These are phyloP conservation scores for Pherbina coryleti DNA, from an alignment of 2,888 invertebrate species.

Conservation along the genomic window DNA sequence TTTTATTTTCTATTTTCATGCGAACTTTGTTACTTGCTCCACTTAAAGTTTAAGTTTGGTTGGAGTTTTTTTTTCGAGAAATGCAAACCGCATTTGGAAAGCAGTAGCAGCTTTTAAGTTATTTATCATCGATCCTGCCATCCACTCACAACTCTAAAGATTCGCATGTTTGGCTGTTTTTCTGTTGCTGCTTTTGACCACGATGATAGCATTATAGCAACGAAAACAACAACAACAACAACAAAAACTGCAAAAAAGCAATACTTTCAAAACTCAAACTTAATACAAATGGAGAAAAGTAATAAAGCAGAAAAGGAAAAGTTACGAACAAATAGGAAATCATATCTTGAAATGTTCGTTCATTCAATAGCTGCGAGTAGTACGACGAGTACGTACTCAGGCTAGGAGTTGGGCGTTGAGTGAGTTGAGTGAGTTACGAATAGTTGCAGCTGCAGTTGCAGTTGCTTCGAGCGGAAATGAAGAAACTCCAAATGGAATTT, in stretches of 20 bases:
- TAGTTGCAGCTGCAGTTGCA: background rate
- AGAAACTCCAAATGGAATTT: background rate
- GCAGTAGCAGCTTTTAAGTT: background rate
- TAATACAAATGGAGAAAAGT: background rate
- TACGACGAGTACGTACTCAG: too few relatives aligned
- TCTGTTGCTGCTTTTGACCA: background rate
- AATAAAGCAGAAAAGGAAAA: background rate
- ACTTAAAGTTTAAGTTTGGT: background rate
- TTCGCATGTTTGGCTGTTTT: background rate
- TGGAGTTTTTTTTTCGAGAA: background rate
- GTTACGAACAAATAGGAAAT: slow-evolving; percentile 5
- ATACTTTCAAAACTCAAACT: background rate
- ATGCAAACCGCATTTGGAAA: background rate
- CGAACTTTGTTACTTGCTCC: background rate
- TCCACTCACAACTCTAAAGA: background rate
- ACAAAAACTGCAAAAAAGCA: background rate
- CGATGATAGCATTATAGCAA: background rate
- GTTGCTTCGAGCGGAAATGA: background rate
- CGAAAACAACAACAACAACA: background rate
- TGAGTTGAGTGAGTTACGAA: too few relatives aligned
- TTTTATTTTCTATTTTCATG: background rate
- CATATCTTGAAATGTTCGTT: background rate
- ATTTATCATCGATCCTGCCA: slow-evolving; percentile 27
- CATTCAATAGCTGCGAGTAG: too few relatives aligned
- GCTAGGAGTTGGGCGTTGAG: too few relatives aligned